Percentiles rank a stretch among this genome's conserved stretches.
Evolutionary conservation across 2,888 invertebrate species (phyloP).

Genomic region (Exephanes ischioxanthus): DNA sequence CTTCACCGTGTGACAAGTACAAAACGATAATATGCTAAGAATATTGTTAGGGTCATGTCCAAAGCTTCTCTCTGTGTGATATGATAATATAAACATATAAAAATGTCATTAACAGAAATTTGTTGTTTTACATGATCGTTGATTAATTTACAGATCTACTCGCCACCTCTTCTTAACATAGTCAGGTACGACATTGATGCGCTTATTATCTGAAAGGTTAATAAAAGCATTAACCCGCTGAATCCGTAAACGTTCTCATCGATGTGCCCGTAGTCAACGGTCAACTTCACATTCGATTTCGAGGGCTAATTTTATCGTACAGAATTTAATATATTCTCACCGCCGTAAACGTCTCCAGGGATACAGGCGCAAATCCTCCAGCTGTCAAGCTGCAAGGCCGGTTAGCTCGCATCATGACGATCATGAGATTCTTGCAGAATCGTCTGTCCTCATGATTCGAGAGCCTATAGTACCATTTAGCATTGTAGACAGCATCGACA

Average conservation of each 20-base stretch:
- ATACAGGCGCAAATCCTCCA: constrained; percentile 67
- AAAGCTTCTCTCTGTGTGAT: neutral
- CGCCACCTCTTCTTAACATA: constrained; percentile 32
- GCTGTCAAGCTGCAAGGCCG: constrained; percentile 68
- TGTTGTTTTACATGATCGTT: neutral
- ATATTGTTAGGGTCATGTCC: too few relatives aligned
- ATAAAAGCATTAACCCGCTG: neutral
- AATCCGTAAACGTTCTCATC: neutral
- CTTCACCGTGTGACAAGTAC: too few relatives aligned
- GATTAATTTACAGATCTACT: neutral
- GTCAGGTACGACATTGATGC: constrained; percentile 69
- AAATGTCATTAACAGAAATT: neutral
- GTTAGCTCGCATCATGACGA: constrained; percentile 66
- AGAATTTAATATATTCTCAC: constrained; percentile 32
- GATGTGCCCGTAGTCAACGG: neutral
- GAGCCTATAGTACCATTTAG: neutral
- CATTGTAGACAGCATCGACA: constrained; percentile 50
- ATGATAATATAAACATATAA: neutral
- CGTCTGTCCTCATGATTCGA: neutral
- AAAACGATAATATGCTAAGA: too few relatives aligned
- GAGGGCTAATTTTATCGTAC: neutral
- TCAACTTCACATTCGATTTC: neutral
- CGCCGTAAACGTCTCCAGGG: constrained; percentile 68
- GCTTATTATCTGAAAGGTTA: constrained; percentile 62
- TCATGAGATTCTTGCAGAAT: constrained; percentile 63